Evolutionary conservation across 2,113 vertebrate genomes (phyloP).

Genomic region (Mustela lutreola): DNA sequence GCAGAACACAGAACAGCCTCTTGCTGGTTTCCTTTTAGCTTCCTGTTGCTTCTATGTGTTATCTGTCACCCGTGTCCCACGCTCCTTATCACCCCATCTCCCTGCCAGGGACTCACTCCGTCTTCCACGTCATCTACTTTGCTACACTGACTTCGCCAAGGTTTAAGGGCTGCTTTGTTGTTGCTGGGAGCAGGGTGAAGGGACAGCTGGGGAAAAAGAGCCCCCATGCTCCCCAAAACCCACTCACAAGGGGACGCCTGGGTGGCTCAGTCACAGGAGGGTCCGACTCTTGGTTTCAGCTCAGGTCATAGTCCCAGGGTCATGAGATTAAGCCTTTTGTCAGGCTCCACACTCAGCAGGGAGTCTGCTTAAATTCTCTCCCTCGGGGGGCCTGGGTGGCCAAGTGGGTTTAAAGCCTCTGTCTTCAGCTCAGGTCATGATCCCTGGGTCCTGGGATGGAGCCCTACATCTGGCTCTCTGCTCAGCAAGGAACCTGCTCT

Average conservation of each 20-base stretch:
- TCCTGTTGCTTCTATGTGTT: not conserved
- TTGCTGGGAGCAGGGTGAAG: not conserved
- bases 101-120: not conserved
- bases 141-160: not conserved
- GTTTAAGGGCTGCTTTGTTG: not conserved
- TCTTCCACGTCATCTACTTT: not conserved
- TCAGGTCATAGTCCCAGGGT: not conserved
- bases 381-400: too few species aligned
- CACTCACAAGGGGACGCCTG: not conserved
- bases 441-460: too few species aligned
- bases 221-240: not conserved
- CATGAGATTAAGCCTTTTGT: not conserved
- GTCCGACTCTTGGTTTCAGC: not conserved
- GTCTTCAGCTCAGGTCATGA: too few species aligned
- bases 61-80: not conserved
- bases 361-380: not conserved
- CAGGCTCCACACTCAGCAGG: not conserved
- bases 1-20: constrained; percentile 12
- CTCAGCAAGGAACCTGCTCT: too few species aligned
- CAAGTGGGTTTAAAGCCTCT: too few species aligned
- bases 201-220: not conserved
- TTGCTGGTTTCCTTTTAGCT: constrained; percentile 26
- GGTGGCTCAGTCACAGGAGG: not conserved
- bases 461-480: too few species aligned
- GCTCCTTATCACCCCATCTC: not conserved